These are phyloP conservation scores for Caenorhabditis macrosperma DNA, from an alignment of 2,888 invertebrate genomes.

Conservation along the genomic window DNA sequence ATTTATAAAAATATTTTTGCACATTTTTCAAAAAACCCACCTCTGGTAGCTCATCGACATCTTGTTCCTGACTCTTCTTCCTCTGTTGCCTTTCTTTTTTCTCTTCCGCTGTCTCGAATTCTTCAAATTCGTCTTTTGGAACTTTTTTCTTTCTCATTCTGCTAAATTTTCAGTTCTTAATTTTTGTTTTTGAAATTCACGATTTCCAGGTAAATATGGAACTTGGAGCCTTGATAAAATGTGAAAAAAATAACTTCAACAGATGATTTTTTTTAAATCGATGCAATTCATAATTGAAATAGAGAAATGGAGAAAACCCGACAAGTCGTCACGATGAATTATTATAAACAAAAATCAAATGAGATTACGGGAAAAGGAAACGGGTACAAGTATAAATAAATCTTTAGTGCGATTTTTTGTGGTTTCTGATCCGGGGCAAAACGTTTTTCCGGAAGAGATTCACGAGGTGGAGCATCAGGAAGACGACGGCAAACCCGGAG, in stretches of 20 bases:
- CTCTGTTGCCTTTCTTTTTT: neutral
- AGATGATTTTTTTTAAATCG: neutral
- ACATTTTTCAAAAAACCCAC: neutral
- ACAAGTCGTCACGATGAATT: too few species aligned
- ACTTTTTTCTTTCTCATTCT: slow-evolving; percentile 3
- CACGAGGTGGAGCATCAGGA: slow-evolving; percentile 40
- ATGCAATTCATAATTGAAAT: neutral
- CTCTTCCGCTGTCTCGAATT: neutral
- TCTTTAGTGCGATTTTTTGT: neutral
- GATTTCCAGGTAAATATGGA: too few species aligned
- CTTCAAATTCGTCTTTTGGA: neutral
- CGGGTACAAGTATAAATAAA: neutral
- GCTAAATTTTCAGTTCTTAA: neutral
- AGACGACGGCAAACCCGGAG: slow-evolving; percentile 50
- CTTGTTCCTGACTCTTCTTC: slow-evolving; percentile 14
- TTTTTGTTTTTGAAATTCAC: too few species aligned
- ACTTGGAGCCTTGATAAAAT: too few species aligned
- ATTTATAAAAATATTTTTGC: neutral
- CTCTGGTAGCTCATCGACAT: slow-evolving; percentile 23
- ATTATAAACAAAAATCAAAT: neutral
- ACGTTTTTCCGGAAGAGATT: slow-evolving; percentile 23
- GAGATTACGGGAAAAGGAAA: neutral
- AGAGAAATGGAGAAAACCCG: neutral
- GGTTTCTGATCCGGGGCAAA: neutral
- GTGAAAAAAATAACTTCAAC: too few species aligned